Conservation (phyloP, 2,113 vertebrate species). For the Scolopax mira region DNA sequence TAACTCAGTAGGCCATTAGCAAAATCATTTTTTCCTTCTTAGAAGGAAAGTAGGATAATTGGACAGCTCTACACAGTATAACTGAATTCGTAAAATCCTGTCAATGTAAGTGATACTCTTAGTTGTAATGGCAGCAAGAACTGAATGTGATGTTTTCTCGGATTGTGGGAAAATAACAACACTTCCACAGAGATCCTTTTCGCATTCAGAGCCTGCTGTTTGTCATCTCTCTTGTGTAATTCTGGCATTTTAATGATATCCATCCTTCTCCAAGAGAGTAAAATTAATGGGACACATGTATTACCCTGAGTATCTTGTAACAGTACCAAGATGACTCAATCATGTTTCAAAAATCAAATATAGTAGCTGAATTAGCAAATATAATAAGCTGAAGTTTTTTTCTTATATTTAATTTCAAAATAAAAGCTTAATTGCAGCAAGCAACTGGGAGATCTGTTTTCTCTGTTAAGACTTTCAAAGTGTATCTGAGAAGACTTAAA, state of each 20-base stretch:
- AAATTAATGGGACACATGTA: not conserved
- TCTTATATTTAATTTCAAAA: not conserved
- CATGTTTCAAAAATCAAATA: not conserved
- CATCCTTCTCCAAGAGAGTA: not conserved
- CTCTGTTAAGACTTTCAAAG: not conserved
- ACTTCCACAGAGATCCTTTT: not conserved
- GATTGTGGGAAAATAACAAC: not conserved
- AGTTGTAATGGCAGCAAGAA: not conserved
- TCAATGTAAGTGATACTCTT: not conserved
- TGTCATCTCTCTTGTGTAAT: not conserved
- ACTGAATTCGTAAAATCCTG: not conserved
- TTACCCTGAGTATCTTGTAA: not conserved
- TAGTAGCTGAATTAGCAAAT: not conserved
- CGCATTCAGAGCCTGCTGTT: not conserved
- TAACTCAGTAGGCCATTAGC: not conserved
- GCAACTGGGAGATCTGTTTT: not conserved
- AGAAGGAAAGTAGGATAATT: not conserved
- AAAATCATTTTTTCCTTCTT: not conserved
- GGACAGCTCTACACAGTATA: not conserved
- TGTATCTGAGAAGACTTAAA: not conserved
- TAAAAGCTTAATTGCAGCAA: not conserved
- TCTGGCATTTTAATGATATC: not conserved
- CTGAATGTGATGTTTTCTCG: not conserved
- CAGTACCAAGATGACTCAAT: not conserved
- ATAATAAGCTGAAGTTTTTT: not conserved